A percentile compares a stretch with the other conserved stretches of the same genome.
phyloP scores from a whole-genome alignment of 1,140 invertebrate genomes.

The Ceratoteleas bidentatus region DNA sequence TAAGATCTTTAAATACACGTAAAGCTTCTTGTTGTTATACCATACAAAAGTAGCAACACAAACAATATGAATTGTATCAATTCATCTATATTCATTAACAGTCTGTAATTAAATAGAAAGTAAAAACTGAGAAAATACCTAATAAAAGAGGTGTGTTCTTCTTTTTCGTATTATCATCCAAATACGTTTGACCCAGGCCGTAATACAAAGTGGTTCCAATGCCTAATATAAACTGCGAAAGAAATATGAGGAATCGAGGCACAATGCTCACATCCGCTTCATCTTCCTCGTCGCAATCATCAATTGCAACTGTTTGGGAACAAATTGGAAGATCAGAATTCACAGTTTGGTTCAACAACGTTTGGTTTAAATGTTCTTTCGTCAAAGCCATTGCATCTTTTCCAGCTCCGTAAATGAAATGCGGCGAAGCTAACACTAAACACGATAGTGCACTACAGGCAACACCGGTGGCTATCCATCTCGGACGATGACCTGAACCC shows the following conservation, averaged over 20 bases:
- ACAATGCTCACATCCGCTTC: conserved; percentile 78
- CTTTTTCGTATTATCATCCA: conserved; percentile 87
- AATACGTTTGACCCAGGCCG: conserved; percentile 85
- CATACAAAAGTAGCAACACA: too few relatives aligned
- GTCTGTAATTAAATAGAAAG: too few relatives aligned
- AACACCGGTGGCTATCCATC: too few relatives aligned
- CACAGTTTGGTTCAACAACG: conserved; percentile 67
- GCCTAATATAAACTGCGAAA: conserved; percentile 87
- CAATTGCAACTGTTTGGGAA: conserved; percentile 61
- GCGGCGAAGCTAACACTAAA: too few relatives aligned
- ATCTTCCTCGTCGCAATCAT: conserved; percentile 79
- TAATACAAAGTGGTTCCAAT: conserved; percentile 87
- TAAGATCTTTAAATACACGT: too few relatives aligned
- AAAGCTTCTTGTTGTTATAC: too few relatives aligned
- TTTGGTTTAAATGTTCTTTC: conserved; percentile 77
- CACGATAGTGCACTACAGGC: too few relatives aligned
- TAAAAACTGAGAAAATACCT: conserved; percentile 69
- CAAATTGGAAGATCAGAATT: conserved; percentile 69
- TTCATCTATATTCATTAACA: too few relatives aligned
- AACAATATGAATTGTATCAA: too few relatives aligned
- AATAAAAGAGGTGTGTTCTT: conserved; percentile 85
- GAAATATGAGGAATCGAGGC: conserved; percentile 85
- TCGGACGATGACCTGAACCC: too few relatives aligned
- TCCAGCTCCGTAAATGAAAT: too few relatives aligned
- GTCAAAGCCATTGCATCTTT: too few relatives aligned